phyloP scores from a whole-genome alignment of 2,113 vertebrate species.

The Channa argus region DNA sequence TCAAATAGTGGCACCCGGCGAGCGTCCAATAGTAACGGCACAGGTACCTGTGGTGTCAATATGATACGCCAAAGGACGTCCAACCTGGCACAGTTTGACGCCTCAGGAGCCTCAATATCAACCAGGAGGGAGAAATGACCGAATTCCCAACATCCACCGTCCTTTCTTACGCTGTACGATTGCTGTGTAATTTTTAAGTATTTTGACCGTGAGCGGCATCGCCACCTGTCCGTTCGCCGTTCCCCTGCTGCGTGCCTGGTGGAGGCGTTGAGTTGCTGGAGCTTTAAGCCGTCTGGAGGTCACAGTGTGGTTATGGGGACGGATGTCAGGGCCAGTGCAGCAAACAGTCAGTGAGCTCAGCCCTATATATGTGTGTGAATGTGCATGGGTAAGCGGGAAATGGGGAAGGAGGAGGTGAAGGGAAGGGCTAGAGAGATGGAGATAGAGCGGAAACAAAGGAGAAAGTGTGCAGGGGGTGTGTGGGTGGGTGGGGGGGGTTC shows the following conservation, averaged over 20 bases:
- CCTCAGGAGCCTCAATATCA: no score
- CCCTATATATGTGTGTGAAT: slow-evolving; percentile 28
- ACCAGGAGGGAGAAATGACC: neutral
- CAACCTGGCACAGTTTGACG: no score
- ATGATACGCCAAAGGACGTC: no score
- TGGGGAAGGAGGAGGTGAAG: slow-evolving; percentile 9
- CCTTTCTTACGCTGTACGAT: neutral
- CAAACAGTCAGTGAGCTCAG: slow-evolving; percentile 58
- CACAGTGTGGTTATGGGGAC: slow-evolving; percentile 53
- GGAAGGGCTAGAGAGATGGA: neutral
- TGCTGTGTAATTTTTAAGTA: slow-evolving; percentile 15
- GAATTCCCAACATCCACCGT: no score
- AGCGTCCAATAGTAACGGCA: no score
- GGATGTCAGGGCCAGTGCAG: slow-evolving; percentile 43
- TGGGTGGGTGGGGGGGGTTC: slow-evolving; percentile 12
- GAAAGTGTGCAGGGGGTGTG: neutral
- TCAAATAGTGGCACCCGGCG: no score
- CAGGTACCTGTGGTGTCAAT: no score
- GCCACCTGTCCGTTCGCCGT: slow-evolving; percentile 16
- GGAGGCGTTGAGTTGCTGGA: neutral
- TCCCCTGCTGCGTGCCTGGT: neutral
- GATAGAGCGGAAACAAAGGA: neutral
- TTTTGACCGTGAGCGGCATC: slow-evolving; percentile 11
- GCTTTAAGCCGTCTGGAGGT: slow-evolving; percentile 55
- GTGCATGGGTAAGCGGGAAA: slow-evolving; percentile 31